Base-by-base conservation (phyloP, 1,140 invertebrate species). In the Oscheius sp. region DNA sequence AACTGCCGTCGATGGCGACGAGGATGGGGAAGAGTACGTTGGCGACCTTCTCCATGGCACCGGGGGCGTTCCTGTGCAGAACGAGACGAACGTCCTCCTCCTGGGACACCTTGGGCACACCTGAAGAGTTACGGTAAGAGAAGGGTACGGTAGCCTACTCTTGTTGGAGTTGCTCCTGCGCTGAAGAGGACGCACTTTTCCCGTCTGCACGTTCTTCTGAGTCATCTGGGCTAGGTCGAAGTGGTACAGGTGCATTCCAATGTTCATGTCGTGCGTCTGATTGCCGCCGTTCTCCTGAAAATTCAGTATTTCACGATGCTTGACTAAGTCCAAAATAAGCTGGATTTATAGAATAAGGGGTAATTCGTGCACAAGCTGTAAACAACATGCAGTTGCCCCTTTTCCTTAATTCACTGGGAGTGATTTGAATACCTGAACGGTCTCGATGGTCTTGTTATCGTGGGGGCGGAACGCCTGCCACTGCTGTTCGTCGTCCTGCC, bases 1-100 rank as follows among this genome's bases (percentile, higher is more conserved):
- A 83, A 46, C 42, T 79, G 18, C 68, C 78, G 20, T 80, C 80
- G 55, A 82, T 80, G 32, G 79, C 78, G 18, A 82, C 82, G 10
- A 82, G 74, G 34, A 82, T 55, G 1, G 80, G 80, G 65, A 84
- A 83, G 26, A 82, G 67, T 3, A 67, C 42, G 20, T 35, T 31
- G 46, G 77, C 67, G 38, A 79, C 76, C 23, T 71, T 62, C 23
- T 62, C 58, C 29, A 80, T 20, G 23, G 36, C 28, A 15, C 68
- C 67, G 3, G 77, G 72, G 23, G 77, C 79, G 29, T 74, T 59
- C 34, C 63, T 31, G 13, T 59, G 32, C 13, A 64, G 35, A 18
- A 32, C 58, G 26, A 62, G 36, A 7, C 73, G 71, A 4, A 18
- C 31, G 32, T 75, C 73, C 4, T 76, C 73, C 13, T 49, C 52